These are phyloP conservation scores for Moxostoma hubbsi DNA, from an alignment of 2,797 vertebrate genomes.

Conservation along the genomic window DNA sequence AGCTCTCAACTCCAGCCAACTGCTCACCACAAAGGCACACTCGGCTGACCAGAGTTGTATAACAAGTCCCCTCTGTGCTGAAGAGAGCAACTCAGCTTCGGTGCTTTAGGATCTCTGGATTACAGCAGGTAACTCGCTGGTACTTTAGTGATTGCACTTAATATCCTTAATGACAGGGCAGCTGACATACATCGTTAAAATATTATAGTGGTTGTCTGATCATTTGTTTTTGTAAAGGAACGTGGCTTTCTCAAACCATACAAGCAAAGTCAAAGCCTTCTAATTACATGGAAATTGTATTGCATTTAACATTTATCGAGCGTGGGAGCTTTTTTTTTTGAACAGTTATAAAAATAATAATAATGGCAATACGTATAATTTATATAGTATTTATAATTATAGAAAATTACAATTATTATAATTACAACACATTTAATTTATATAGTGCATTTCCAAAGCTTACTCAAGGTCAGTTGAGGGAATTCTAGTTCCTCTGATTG, in stretches of 20 bases:
- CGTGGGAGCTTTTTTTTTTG: background rate
- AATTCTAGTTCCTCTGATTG: too few species aligned
- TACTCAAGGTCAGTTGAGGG: too few species aligned
- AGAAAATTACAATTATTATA: too few species aligned
- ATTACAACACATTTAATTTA: too few species aligned
- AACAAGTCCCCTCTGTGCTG: conserved; percentile 65
- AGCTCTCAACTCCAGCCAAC: conserved; percentile 51
- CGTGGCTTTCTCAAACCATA: background rate
- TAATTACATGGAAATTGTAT: conserved; percentile 10
- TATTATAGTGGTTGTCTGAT: background rate
- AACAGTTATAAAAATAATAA: too few species aligned
- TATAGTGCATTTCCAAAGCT: too few species aligned
- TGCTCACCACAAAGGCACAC: conserved; percentile 52
- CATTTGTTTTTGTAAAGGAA: conserved; percentile 10
- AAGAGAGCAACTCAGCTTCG: conserved; percentile 26
- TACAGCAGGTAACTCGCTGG: background rate
- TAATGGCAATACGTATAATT: too few species aligned
- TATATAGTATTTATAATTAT: too few species aligned
- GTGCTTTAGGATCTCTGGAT: background rate
- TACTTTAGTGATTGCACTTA: background rate
- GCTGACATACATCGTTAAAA: background rate
- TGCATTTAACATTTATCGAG: background rate
- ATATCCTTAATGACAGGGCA: background rate
- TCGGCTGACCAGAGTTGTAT: conserved; percentile 49
- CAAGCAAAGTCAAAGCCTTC: background rate